Evolutionary conservation across 2,113 vertebrate species (phyloP), one percentile per base, ranked within the genome.

Genomic region (Catharus fuscescens): DNA sequence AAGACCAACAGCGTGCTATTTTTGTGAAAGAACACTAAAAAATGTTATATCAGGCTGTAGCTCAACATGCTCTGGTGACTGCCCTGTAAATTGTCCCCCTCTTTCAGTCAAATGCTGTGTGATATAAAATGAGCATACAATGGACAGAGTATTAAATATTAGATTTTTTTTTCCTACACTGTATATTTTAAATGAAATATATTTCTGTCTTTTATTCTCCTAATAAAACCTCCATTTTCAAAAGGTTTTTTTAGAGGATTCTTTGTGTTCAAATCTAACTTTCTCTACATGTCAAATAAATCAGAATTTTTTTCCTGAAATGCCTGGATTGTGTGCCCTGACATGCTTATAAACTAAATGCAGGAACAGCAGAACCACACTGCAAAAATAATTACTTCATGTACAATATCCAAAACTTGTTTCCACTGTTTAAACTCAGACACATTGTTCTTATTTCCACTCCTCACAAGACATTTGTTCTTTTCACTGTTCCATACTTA

Each of bases 391-490:
- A 97, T 98, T 94, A 94, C 82, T 97, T 96, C 95, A 93, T 96
- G 90, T 92, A 81, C 47, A 4, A 85, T 1, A 66, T 97, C 96
- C 96, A 5, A 36, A 94, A 89, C 92, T 92, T 80, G 91, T 96
- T 98, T 97, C 97, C 95, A 97, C 95, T 93, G 93, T 94, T 97
- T 97, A 97, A 97, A 97, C 96, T 97, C 96, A 93, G 78, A 97
- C 98, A 98, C 95, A 74, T 89, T 98, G 98, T 98, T 98, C 97
- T 95, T 97, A 98, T 98, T 98, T 98, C 93, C 97, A 97, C 82
- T 97, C 79, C 84, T 98, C 97, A 97, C 88, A 95, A 96, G 96
- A 97, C 96, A 97, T 98, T 98, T 98, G 97, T 96, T 98, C 96
- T 95, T 95, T 98, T 96, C 91, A 91, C 95, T 97, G 92, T 94